Evolutionary conservation across 1,140 invertebrate genomes (phyloP), one percentile per base, ranked within the genome.

Genomic region (Drosophila oshimai): DNA sequence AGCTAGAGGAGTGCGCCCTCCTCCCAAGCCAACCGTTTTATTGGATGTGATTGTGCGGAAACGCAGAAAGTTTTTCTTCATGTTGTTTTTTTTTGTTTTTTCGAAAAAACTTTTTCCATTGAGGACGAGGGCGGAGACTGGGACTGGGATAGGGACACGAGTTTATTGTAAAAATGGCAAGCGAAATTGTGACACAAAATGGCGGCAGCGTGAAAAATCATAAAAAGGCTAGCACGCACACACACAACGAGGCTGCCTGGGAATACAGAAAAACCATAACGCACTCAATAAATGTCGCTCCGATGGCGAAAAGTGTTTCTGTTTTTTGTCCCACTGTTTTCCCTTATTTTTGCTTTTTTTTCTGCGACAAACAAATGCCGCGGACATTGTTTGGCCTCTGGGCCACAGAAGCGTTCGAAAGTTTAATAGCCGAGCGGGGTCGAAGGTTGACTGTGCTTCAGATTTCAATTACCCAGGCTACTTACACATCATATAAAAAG

Each of bases 21-120:
- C 74, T 51, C 67, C 61, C 80, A 31, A 84, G 55, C 80, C 67
- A 87, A 78, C 71, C 81, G 55, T 86, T 87, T 87, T 86, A 86
- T 86, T 86, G 81, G 76, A 87, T 87, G 81, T 87, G 81, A 86
- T 86, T 86, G 81, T 86, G 81, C 81, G 81, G 81, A 86, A 86
- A 81, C 72, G 72, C 69, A 74, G 65, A 86, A 87, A 70, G 68
- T 86, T 86, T 86, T 37, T 47, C 61, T 44, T 20, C 36, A 4
- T 61, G 39, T 24, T n/a, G n/a, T n/a, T n/a, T 55, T 20, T 64
- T 64, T 72, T 73, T 60, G 49, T 36, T 39, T 34, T 47, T 46
- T 34, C 24, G 18, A 17, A 57, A 46, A 74, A 84, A 86, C 17
- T 86, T 84, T 84, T 70, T 58, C 18, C 50, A 36, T 29, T 41